Percentiles rank a stretch among this genome's conserved stretches.
Evolutionary conservation across 2,797 vertebrate species (phyloP).

Genomic region (Acanthurus lineatus): DNA sequence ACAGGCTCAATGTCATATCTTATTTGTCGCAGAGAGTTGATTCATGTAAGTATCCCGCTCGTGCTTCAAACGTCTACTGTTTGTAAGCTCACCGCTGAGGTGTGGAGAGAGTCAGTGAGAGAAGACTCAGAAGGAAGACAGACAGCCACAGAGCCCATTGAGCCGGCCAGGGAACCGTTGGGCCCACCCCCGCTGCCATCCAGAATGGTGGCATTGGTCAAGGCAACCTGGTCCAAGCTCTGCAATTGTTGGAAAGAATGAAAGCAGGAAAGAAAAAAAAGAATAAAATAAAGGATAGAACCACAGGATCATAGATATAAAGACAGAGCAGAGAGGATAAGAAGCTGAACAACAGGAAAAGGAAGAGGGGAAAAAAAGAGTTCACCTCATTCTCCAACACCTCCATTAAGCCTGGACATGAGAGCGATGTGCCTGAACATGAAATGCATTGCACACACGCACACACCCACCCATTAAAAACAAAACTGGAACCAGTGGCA

Average conservation of each 20-base stretch:
- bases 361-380: conserved; percentile 19
- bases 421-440: conserved; percentile 65
- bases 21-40: conserved; percentile 20
- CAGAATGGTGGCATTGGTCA: conserved; percentile 87
- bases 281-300: conserved; percentile 85
- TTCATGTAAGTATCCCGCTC: conserved; percentile 31
- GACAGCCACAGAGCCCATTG: conserved; percentile 90
- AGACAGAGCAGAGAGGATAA: conserved; percentile 67
- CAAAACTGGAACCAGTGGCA: conserved; percentile 27
- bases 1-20: conserved; percentile 23
- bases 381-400: conserved; percentile 56
- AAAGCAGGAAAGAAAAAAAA: conserved; percentile 86
- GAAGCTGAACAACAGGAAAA: conserved; percentile 57
- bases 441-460: conserved; percentile 39
- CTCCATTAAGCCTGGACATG: conserved; percentile 49
- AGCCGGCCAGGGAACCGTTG: conserved; percentile 92
- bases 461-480: background rate
- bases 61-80: conserved; percentile 38
- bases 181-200: conserved; percentile 90
- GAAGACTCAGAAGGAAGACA: conserved; percentile 95
- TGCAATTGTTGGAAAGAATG: conserved; percentile 85
- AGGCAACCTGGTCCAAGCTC: conserved; percentile 90
- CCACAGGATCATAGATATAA: conserved; percentile 80
- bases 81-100: conserved; percentile 92
- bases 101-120: conserved; percentile 94